These are phyloP conservation scores for Amphibalanus amphitrite DNA, from an alignment of 1,140 invertebrate species.

Conservation along the genomic window DNA sequence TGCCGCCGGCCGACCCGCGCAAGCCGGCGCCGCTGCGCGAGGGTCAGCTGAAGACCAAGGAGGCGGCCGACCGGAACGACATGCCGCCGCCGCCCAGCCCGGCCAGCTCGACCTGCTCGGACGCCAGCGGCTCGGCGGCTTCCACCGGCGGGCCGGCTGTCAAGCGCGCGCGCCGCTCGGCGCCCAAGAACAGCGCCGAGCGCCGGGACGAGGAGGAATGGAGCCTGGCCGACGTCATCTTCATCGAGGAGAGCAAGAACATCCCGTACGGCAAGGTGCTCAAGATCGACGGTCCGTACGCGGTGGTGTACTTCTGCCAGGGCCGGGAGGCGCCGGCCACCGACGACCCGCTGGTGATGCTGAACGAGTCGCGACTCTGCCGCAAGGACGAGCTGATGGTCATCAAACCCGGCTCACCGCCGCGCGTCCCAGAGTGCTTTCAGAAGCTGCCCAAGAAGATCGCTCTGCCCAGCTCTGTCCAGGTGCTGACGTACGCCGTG, in stretches of 20 bases:
- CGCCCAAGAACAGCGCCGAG: constrained; percentile 46
- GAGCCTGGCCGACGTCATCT: constrained; percentile 81
- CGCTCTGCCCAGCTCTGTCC: neutral
- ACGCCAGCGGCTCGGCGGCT: constrained; percentile 49
- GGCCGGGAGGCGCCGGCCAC: constrained; percentile 33
- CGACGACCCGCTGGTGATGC: constrained; percentile 39
- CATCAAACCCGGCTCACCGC: constrained; percentile 21
- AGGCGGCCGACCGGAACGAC: constrained; percentile 68
- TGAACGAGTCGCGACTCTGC: constrained; percentile 79
- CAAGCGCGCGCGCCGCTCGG: constrained; percentile 54
- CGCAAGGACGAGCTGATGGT: constrained; percentile 84
- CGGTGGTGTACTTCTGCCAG: constrained; percentile 67
- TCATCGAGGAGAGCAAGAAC: constrained; percentile 91
- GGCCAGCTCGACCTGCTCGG: constrained; percentile 92
- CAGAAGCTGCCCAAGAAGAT: neutral
- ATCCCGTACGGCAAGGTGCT: constrained; percentile 50
- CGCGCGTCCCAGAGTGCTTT: constrained; percentile 2
- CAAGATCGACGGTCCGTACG: constrained; percentile 90
- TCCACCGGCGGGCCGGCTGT: constrained; percentile 27
- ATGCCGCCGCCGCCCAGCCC: constrained; percentile 96
- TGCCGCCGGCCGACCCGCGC: neutral
- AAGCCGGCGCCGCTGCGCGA: constrained; percentile 10
- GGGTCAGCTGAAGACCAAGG: constrained; percentile 35
- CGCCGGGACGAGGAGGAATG: constrained; percentile 71
- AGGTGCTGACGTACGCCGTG: neutral